Evolutionary conservation across 2,113 vertebrate genomes (phyloP), one percentile per base, ranked within the genome.

Genomic region (Condylura cristata): DNA sequence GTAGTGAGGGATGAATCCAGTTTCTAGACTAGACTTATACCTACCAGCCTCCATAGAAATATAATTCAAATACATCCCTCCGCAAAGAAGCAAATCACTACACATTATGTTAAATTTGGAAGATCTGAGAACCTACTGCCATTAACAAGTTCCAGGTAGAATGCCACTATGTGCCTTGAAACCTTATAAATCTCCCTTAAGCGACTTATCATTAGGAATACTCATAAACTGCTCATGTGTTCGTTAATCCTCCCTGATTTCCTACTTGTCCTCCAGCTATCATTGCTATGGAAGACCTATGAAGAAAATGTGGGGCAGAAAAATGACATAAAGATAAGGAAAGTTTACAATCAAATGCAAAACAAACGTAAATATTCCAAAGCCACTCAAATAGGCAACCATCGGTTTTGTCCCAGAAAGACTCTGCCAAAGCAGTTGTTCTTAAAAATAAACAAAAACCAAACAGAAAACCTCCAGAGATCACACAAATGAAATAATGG

Each of bases 191-290:
- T 34, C 53, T 85, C 78, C 39, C 80, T 78, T 58, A 88, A 93
- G 79, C 37, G 78, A 82, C 37, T 56, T 89, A 39, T 63, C 53
- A 81, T 58, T 75, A 48, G 53, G 24, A 96, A 75, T 56, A 18
- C 16, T 53, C 46, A 72, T 76, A 90, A 89, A 51, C 16, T 80
- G 80, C 86, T 88, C 39, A 13, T 61, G 72, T 75, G 66, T 60
- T 92, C 14, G 32, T 51, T 95, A 94, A 92, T 90, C 60, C 46
- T 78, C 74, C 53, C 71, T 51, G 72, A 74, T 63, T 75, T 88
- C 24, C 81, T 92, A 16, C 79, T 56, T 82, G n/a, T 53, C 81
- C 56, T 81, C 48, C 70, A 75, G n/a, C 8, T 78, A 70, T 30
- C 11, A 75, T 37, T 89, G 39, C 26, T 90, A 9, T 24, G 68